Base-by-base conservation (phyloP, 2,797 vertebrate species). In the Phoeniculus purpureus region DNA sequence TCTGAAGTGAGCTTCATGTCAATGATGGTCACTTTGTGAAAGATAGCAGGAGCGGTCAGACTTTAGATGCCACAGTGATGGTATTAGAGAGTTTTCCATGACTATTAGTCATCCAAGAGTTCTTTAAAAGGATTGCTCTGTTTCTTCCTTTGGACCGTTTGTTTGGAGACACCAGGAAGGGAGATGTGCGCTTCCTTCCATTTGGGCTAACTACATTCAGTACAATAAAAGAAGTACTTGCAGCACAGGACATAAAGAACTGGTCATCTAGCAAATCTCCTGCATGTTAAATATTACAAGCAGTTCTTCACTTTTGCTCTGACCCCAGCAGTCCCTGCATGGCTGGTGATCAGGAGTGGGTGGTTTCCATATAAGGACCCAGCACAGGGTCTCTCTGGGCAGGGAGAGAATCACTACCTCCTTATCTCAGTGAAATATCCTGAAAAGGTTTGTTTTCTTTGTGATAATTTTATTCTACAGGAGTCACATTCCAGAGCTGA, bases 241-340 rank as follows among this genome's bases (percentile, higher is more conserved):
- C 23, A 73, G 23, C 34, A 61, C 4, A 52, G 13, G 23, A 25
- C 10, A 37, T 31, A 54, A 54, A 67, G 34, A 73, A 66, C 2
- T 1, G 1, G 18, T 34, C 25, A 74, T 59, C 32, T 60, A 20
- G 5, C 32, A 43, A n/a, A 60, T 32, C 7, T 66, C 27, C n/a
- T 5, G 2, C 18, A n/a, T 7, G 10, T 40, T 34, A 70, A 43
- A 43, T 7, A 13, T 14, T 71, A 32, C 11, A 51, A 84, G 15
- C 8, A 34, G n/a, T n/a, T 43, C 51, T 48, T 25, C 8, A 4
- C 5, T 54, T 84, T 74, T 81, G 20, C 34, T 18, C 29, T 56
- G 29, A 72, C 11, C 12, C 19, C 51, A 45, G 59, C 14, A 83
- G 31, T 2, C 15, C 45, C n/a, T 7, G 1, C 0, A 0, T 1